Conservation (phyloP, 2,113 vertebrate genomes). For the Xiphophorus maculatus region DNA sequence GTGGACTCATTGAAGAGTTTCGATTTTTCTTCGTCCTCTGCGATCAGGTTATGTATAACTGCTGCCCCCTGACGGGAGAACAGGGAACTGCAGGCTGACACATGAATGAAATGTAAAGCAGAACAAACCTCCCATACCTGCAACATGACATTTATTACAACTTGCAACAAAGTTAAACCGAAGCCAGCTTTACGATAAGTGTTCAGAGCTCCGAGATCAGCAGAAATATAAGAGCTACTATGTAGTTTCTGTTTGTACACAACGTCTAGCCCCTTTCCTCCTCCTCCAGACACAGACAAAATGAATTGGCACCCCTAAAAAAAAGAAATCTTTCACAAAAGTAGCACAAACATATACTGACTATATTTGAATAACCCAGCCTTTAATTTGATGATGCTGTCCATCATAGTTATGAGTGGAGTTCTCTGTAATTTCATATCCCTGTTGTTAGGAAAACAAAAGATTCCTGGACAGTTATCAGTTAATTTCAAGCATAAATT, state of each 20-base stretch:
- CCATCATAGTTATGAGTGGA: too few species aligned
- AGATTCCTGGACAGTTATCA: too few species aligned
- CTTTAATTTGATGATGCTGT: background rate
- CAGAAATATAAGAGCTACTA: background rate
- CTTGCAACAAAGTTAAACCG: background rate
- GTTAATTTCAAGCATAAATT: too few species aligned
- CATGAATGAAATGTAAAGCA: constrained; percentile 9
- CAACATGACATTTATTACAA: too few species aligned
- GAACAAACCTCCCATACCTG: background rate
- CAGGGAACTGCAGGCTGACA: constrained; percentile 31
- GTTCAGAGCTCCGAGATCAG: too few species aligned
- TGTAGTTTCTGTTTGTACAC: background rate
- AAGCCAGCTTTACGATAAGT: too few species aligned
- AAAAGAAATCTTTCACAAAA: too few species aligned
- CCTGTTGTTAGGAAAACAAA: too few species aligned
- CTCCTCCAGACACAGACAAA: background rate
- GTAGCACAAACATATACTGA: background rate
- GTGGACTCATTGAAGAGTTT: constrained; percentile 74
- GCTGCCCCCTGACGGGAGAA: constrained; percentile 54
- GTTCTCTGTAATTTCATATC: too few species aligned
- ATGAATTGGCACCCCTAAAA: too few species aligned
- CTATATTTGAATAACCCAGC: background rate
- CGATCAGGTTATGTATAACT: background rate
- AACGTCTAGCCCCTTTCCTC: background rate
- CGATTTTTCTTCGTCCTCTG: constrained; percentile 50